phyloP scores from a whole-genome alignment of 2,113 vertebrate genomes.

The Carollia perspicillata region DNA sequence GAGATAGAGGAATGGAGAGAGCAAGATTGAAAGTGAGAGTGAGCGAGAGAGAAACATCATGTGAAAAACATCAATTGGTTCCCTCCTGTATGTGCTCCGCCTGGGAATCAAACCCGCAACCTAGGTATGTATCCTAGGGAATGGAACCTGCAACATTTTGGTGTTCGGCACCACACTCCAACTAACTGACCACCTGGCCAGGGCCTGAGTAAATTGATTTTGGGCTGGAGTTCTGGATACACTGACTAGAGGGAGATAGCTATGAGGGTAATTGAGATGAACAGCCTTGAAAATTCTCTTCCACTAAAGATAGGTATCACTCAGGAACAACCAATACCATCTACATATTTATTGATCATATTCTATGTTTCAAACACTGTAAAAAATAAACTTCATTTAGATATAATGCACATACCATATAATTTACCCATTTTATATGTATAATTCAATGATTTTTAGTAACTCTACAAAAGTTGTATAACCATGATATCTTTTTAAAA shows the following conservation, averaged over 20 bases:
- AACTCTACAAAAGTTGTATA: constrained; percentile 6
- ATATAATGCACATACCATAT: not conserved
- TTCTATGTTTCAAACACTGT: not conserved
- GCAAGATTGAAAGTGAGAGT: too few relatives aligned
- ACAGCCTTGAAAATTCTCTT: constrained; percentile 4
- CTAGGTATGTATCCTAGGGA: too few relatives aligned
- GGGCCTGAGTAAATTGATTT: not conserved
- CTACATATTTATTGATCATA: constrained; percentile 31
- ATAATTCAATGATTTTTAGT: constrained; percentile 5
- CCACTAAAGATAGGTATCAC: not conserved
- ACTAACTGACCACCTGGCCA: too few relatives aligned
- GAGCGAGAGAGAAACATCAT: too few relatives aligned
- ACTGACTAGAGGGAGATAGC: not conserved
- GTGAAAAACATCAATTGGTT: too few relatives aligned
- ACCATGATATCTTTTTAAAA: not conserved
- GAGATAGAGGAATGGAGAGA: too few relatives aligned
- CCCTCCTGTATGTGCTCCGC: too few relatives aligned
- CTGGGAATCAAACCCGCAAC: too few relatives aligned
- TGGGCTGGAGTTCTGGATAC: not conserved
- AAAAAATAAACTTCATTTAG: not conserved
- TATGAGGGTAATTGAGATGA: not conserved
- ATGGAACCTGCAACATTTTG: too few relatives aligned
- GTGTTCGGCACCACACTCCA: too few relatives aligned
- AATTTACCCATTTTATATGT: constrained; percentile 9
- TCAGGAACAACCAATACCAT: not conserved